Conservation (phyloP, 2,888 invertebrate genomes). For the Marronus borbonicus region DNA sequence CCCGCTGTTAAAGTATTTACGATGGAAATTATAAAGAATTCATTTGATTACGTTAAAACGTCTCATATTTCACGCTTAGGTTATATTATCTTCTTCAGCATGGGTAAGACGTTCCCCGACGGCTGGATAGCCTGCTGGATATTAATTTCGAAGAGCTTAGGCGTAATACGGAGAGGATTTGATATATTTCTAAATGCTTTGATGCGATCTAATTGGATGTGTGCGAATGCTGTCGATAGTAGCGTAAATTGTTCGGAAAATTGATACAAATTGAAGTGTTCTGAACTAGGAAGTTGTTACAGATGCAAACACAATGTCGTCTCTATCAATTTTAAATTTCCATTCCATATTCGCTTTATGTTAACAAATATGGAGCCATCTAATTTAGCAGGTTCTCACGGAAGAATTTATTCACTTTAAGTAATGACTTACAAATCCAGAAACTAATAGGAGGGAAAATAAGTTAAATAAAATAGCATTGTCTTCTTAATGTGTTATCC, state of each 20-base stretch:
- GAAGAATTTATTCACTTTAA: too few relatives aligned
- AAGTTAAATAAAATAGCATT: too few relatives aligned
- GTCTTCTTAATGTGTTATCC: too few relatives aligned
- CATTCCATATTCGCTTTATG: too few relatives aligned
- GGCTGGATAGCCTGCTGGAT: neutral
- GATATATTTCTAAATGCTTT: neutral
- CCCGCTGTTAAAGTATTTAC: slow-evolving; percentile 29
- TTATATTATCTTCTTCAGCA: slow-evolving; percentile 9
- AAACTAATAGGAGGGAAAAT: too few relatives aligned
- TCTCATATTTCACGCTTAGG: slow-evolving; percentile 32
- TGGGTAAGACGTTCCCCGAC: neutral
- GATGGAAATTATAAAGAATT: slow-evolving; percentile 25
- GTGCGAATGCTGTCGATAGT: neutral
- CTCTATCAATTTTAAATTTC: too few relatives aligned
- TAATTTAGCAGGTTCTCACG: too few relatives aligned
- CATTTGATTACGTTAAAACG: slow-evolving; percentile 31
- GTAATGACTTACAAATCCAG: too few relatives aligned
- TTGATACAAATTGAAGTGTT: neutral
- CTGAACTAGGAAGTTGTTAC: too few relatives aligned
- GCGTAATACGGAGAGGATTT: neutral
- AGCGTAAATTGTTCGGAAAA: neutral
- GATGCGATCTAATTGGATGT: slow-evolving; percentile 2
- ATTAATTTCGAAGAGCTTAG: neutral
- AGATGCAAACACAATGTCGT: too few relatives aligned
- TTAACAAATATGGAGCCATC: too few relatives aligned